Evolutionary conservation across 2,113 vertebrate species (phyloP), one percentile per base, ranked within the genome.

Genomic region (Camelus bactrianus): DNA sequence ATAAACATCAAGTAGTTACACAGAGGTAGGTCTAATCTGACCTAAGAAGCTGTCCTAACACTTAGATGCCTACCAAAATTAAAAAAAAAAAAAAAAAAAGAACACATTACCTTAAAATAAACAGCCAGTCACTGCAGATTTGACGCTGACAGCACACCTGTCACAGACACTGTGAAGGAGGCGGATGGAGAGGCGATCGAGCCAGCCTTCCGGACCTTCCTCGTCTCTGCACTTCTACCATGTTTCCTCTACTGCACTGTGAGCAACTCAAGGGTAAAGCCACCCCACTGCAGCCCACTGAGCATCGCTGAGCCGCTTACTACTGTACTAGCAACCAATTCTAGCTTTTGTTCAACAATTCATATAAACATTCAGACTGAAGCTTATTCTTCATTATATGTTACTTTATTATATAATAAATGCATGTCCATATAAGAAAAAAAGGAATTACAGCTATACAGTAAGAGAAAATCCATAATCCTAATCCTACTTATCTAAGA

Each of bases 351-450:
- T 62, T 70, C 17, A 79, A 95, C 77, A 32, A 72, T 24, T 48
- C 54, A 58, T 54, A 93, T 13, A 64, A 94, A 95, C 7, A 8
- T 67, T 67, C 7, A 70, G 35, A 62, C 58, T 88, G 80, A 94
- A 79, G 70, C 11, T 75, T 88, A 80, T 17, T 96, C 35, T 73
- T 95, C 76, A 81, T 77, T 77, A 79, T 87, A 14, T 67, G 94
- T 89, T 80, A 88, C 50, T 91, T 95, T 77, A 67, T 67, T 38
- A 87, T 64, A 89, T 64, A 82, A 92, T 20, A 80, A 91, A 96
- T 81, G 38, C 32, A 85, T 20, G 14, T 38, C 72, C 67, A 58
- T 56, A 56, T 4, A 94, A 64, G 70, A 8, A 54, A n/a, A 76
- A 67, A 79, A 72, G 30, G 24, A 81, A 81, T 35, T 46, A 75